Conservation (phyloP, 2,797 vertebrate species). For the Aldrovandia affinis region DNA sequence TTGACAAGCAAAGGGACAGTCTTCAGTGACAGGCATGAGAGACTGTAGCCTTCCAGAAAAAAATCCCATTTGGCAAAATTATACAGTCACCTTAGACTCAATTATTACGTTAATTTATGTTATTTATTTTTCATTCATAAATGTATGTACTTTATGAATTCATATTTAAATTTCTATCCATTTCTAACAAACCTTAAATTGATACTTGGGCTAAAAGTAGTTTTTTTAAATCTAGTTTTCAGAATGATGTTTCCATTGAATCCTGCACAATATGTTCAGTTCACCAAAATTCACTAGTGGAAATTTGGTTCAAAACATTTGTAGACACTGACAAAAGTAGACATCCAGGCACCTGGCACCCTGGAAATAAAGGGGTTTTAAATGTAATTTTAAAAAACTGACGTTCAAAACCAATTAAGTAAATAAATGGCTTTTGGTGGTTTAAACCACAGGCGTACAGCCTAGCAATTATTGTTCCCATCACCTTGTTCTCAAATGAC, state of each 20-base stretch:
- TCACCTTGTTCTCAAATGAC: conserved; percentile 8
- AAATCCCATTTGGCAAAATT: conserved; percentile 20
- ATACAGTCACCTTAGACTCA: too few relatives aligned
- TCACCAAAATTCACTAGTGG: background rate
- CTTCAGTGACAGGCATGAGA: conserved; percentile 45
- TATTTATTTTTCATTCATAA: too few relatives aligned
- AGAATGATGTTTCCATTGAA: background rate
- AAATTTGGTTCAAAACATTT: background rate
- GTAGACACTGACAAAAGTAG: conserved; percentile 33
- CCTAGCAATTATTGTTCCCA: background rate
- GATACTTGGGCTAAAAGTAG: background rate
- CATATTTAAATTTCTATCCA: too few relatives aligned
- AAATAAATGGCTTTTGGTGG: conserved; percentile 14
- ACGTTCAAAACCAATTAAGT: conserved; percentile 26
- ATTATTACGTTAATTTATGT: too few relatives aligned
- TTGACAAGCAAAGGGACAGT: conserved; percentile 40
- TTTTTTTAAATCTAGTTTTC: background rate
- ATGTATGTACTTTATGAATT: too few relatives aligned
- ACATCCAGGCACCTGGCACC: conserved; percentile 31
- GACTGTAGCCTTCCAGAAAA: conserved; percentile 2
- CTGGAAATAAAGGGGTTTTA: conserved; percentile 20
- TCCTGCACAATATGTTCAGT: background rate
- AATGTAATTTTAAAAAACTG: conserved; percentile 15
- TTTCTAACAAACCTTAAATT: background rate
- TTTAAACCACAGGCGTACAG: background rate